These are phyloP conservation scores for Phylloscopus whistleri DNA, from an alignment of 2,113 vertebrate genomes.

Conservation along the genomic window DNA sequence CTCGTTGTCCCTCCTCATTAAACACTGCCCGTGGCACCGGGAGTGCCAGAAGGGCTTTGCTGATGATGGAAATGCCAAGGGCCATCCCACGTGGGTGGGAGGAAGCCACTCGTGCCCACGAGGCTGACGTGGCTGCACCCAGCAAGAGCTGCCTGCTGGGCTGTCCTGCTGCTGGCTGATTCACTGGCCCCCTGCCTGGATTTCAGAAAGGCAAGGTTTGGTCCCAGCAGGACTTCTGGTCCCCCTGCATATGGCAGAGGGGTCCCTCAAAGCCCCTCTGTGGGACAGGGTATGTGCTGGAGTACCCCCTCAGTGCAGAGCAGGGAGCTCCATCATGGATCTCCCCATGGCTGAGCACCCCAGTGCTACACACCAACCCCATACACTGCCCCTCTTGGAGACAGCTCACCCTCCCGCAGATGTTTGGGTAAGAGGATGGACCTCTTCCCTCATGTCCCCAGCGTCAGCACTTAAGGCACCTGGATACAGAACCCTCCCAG, in stretches of 20 bases:
- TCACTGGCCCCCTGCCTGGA: not conserved
- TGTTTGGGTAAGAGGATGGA: conserved; percentile 13
- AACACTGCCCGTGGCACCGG: fast-evolving
- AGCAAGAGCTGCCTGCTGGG: fast-evolving
- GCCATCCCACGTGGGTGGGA: not conserved
- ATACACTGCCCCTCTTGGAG: conserved; percentile 24
- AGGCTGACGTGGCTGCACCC: not conserved
- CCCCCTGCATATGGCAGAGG: not conserved
- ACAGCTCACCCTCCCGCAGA: conserved; percentile 59
- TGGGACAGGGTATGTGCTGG: not conserved
- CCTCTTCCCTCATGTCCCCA: not conserved
- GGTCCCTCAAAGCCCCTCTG: not conserved
- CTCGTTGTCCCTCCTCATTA: not conserved
- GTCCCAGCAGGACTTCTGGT: not conserved
- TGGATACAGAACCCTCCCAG: not conserved
- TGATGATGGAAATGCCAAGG: not conserved
- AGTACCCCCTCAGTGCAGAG: not conserved
- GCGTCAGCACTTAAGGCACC: not conserved
- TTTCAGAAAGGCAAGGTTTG: not conserved
- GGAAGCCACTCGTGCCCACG: not conserved
- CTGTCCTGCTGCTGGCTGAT: not conserved
- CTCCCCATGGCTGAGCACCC: not conserved
- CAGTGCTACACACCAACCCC: not conserved
- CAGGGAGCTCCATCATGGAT: not conserved
- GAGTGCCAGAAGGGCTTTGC: not conserved